Evolutionary conservation across 2,888 invertebrate species (phyloP), one percentile per base, ranked within the genome.

Genomic region (Liodrosophila aerea): DNA sequence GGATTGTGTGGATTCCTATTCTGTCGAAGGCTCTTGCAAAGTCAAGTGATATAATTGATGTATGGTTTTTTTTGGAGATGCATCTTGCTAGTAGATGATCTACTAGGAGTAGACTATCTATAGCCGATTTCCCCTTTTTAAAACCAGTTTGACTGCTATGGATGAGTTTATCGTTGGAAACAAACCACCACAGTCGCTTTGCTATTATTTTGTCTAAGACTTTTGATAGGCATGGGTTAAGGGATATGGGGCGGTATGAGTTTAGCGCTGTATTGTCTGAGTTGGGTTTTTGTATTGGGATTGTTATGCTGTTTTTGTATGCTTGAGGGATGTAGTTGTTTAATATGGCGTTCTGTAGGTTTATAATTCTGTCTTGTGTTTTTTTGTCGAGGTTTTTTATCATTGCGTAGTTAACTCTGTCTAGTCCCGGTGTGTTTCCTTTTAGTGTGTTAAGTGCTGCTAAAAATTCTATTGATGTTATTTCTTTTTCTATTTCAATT

Each of bases 181-280:
- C 9, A 31, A 43, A 31, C 31, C 11, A 16, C 31, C 31, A 43
- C 16, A 30, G 11, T 12, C 30, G 1, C 16, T 47, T 47, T 37
- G 37, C 47, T 30, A 47, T 11, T n/a, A 46, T 46, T 36, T 46
- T 46, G 11, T 22, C 52, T n/a, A 64, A 27, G 2, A 63, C 7
- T 63, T 71, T 67, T 4, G 67, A 40, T 15, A 49, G 18, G 30
- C 64, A 64, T n/a, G 59, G 41, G 22, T 73, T 71, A 0, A 64
- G 60, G 2, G 70, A 68, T 7, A 73, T 70, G 1, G 66, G 64
- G 11, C 66, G 47, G 47, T 73, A 65, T 2, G 67, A 73, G 7
- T 51, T 45, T 5, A 50, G 34, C 0, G 8, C 4, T 9, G 58
- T 54, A 39, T 70, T 65, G 7, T 70, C 61, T 8, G 51, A 2